These are phyloP conservation scores for Macrochelys suwanniensis DNA, from an alignment of 2,797 vertebrate genomes.

Conservation along the genomic window DNA sequence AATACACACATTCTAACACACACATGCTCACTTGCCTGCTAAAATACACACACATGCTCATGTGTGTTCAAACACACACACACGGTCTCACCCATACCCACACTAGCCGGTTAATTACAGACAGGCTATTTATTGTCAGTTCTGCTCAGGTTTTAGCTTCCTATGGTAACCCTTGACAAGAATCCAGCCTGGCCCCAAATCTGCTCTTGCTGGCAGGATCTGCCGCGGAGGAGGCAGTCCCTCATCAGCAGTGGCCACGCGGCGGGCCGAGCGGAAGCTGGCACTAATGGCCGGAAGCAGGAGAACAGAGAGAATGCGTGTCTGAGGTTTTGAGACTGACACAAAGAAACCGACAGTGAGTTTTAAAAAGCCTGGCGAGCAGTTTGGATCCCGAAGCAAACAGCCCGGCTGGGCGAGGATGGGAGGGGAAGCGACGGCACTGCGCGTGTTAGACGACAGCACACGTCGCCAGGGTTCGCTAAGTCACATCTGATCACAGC, in stretches of 20 bases:
- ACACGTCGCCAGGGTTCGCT: not conserved
- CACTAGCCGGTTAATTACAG: not conserved
- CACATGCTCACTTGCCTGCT: not conserved
- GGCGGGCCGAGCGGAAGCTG: not conserved
- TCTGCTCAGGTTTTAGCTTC: not conserved
- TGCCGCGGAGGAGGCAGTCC: not conserved
- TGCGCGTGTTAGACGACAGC: not conserved
- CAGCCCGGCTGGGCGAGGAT: not conserved
- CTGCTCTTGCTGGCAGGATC: not conserved
- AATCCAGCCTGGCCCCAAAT: not conserved
- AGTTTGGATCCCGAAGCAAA: not conserved
- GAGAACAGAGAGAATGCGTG: not conserved
- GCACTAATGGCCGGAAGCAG: not conserved
- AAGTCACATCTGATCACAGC: not conserved
- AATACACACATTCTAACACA: too few species aligned
- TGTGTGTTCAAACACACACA: not conserved
- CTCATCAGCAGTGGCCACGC: not conserved
- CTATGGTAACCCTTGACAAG: not conserved
- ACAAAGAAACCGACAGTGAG: not conserved
- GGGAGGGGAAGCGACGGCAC: not conserved
- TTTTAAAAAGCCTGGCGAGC: not conserved
- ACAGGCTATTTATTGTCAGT: not conserved
- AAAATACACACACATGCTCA: not conserved
- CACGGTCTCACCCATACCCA: accelerated
- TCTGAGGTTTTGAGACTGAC: not conserved